A percentile compares a stretch with the other conserved stretches of the same genome.
Conservation (phyloP, 2,888 invertebrate species). For the Gisinianus flammeolus region DNA sequence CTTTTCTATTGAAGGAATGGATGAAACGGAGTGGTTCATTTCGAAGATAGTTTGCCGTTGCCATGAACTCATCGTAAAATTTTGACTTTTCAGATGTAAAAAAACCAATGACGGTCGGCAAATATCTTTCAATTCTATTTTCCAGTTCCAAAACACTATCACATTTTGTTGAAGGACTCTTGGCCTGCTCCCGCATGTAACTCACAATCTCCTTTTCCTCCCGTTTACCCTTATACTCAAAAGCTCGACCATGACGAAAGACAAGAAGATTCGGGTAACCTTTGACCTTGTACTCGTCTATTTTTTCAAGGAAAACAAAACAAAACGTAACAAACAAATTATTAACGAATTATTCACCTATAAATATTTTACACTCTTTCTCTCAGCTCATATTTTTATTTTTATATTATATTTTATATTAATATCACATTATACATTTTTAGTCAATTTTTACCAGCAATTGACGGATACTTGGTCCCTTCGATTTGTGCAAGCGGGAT, state of each 20-base stretch:
- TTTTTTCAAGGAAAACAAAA: no score
- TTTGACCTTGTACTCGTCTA: conserved; percentile 63
- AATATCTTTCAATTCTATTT: conserved; percentile 61
- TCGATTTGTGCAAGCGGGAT: conserved; percentile 66
- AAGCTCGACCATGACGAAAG: conserved; percentile 63
- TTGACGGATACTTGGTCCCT: conserved; percentile 64
- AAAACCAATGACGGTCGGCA: conserved; percentile 65
- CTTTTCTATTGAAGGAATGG: conserved; percentile 63
- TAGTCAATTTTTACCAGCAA: conserved; percentile 64
- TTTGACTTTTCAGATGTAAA: conserved; percentile 63
- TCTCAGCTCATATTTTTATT: background rate
- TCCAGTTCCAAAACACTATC: conserved; percentile 61
- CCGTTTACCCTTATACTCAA: conserved; percentile 65
- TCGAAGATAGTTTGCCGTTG: conserved; percentile 63
- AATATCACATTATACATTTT: background rate
- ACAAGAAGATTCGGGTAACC: conserved; percentile 66
- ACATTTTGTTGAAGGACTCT: conserved; percentile 62
- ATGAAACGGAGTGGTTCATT: conserved; percentile 62
- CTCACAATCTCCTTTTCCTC: conserved; percentile 63
- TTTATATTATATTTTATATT: background rate
- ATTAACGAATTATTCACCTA: background rate
- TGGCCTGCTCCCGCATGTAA: conserved; percentile 65
- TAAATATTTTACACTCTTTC: background rate
- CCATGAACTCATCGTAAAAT: conserved; percentile 62
- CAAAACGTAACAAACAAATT: background rate